Evolutionary conservation across 2,888 invertebrate genomes (phyloP).

Genomic region (Sacculina carcini): DNA sequence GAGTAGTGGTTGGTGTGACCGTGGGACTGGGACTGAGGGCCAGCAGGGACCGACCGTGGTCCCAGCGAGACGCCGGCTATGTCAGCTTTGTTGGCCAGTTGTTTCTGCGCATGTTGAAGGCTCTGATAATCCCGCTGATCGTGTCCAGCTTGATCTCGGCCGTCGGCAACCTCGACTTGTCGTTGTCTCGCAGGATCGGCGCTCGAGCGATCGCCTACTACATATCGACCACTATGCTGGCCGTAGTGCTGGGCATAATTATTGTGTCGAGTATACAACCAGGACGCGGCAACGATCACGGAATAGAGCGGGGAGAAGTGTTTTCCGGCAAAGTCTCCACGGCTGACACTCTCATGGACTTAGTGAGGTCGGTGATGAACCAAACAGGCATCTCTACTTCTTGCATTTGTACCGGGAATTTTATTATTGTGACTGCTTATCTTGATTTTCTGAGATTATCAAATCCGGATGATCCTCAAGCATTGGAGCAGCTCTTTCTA

Average conservation of each 20-base stretch:
- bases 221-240: conserved; percentile 66
- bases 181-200: conserved; percentile 67
- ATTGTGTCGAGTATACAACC: conserved; percentile 69
- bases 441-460: no score
- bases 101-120: conserved; percentile 83
- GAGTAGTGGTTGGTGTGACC: conserved; percentile 46
- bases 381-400: no score
- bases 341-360: conserved; percentile 68
- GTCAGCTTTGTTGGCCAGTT: conserved; percentile 32
- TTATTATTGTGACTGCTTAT: no score
- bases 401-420: no score
- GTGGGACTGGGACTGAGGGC: conserved; percentile 29
- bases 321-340: conserved; percentile 39
- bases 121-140: conserved; percentile 73
- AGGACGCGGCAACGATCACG: conserved; percentile 22
- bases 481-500: no score
- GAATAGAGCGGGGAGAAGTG: conserved; percentile 12
- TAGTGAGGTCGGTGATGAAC: conserved; percentile 46
- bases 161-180: conserved; percentile 37
- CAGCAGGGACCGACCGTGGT: conserved; percentile 10
- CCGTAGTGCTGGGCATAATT: conserved; percentile 68
- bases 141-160: conserved; percentile 73
- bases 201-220: conserved; percentile 67
- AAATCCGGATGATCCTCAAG: no score
- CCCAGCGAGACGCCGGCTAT: conserved; percentile 15